phyloP scores from a whole-genome alignment of 2,113 vertebrate genomes.

The Rissa tridactyla region DNA sequence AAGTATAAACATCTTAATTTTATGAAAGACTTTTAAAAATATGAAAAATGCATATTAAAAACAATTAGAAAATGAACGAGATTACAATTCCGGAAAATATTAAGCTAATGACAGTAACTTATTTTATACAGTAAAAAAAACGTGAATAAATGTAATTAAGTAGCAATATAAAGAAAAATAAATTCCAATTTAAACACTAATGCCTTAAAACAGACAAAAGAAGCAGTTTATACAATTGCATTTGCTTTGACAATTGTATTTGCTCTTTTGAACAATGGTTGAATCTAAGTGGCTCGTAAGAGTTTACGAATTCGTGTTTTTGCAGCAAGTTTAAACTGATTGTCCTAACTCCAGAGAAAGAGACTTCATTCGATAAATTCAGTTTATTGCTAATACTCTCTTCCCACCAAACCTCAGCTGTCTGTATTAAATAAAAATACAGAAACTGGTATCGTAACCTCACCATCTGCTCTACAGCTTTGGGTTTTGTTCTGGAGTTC shows the following conservation, averaged over 20 bases:
- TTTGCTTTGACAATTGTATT: neutral
- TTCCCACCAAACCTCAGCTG: constrained; percentile 33
- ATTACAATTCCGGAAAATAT: neutral
- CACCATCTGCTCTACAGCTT: constrained; percentile 84
- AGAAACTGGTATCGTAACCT: constrained; percentile 67
- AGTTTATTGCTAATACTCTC: neutral
- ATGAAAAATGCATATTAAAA: neutral
- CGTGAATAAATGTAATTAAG: neutral
- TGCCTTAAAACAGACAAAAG: neutral
- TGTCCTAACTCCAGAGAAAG: neutral
- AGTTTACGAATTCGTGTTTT: neutral
- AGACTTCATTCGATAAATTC: neutral
- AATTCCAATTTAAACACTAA: neutral
- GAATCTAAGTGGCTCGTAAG: neutral
- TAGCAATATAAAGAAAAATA: neutral
- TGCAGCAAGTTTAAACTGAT: neutral
- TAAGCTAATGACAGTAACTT: neutral
- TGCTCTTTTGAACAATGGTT: neutral
- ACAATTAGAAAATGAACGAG: neutral
- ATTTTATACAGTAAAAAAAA: neutral
- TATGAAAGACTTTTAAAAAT: neutral
- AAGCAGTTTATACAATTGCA: neutral
- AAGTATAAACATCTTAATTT: neutral
- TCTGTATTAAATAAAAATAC: constrained; percentile 3
- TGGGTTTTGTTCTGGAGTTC: constrained; percentile 71